Evolutionary conservation across 1,140 invertebrate species (phyloP).

Genomic region (Drosophila lacertosa): DNA sequence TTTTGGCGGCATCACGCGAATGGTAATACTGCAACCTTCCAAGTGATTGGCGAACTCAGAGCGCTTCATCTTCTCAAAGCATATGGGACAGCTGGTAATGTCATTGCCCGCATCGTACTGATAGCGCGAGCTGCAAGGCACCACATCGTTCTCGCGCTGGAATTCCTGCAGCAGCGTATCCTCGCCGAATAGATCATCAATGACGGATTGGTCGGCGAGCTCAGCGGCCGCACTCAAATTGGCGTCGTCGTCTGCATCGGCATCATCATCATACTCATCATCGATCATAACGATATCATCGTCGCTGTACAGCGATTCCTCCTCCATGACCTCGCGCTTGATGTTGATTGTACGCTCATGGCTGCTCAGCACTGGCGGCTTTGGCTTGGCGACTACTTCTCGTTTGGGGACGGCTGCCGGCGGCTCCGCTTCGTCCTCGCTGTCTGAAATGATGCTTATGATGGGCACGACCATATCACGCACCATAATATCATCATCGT

Average conservation of each 20-base stretch:
- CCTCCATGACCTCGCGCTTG: constrained; percentile 74
- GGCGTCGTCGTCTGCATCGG: background rate
- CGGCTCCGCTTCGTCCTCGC: constrained; percentile 33
- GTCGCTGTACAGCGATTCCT: constrained; percentile 55
- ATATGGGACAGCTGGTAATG: constrained; percentile 84
- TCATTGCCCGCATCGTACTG: constrained; percentile 49
- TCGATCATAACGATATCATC: constrained; percentile 79
- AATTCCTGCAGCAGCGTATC: constrained; percentile 66
- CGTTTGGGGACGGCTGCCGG: background rate
- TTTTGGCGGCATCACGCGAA: constrained; percentile 54
- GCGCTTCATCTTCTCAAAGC: constrained; percentile 69
- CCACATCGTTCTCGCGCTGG: constrained; percentile 62
- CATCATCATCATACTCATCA: constrained; percentile 72
- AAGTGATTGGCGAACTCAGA: constrained; percentile 65
- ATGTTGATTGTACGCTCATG: constrained; percentile 57
- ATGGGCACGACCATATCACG: constrained; percentile 10
- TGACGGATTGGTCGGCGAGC: constrained; percentile 60
- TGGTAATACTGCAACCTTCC: constrained; percentile 72
- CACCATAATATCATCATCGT: constrained; percentile 53
- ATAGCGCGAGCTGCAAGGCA: constrained; percentile 43
- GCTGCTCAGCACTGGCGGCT: constrained; percentile 12
- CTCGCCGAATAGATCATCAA: constrained; percentile 67
- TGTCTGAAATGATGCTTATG: constrained; percentile 54
- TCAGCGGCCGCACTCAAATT: constrained; percentile 37
- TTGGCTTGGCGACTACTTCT: background rate